phyloP scores from a whole-genome alignment of 2,888 invertebrate species.

The Chrysina gloriosa region DNA sequence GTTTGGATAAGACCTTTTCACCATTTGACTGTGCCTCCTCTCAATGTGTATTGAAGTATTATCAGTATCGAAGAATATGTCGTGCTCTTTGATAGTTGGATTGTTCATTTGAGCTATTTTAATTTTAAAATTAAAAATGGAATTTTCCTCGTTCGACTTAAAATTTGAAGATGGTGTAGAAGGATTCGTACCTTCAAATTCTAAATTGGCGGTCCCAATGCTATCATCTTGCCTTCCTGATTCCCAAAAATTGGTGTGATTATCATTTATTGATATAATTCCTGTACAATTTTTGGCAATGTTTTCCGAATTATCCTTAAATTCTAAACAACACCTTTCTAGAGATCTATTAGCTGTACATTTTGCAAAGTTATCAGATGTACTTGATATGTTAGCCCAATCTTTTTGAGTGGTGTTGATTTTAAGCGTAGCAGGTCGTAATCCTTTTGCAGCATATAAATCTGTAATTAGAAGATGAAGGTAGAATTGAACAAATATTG shows the following conservation, averaged over 20 bases:
- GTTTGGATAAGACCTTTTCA: constrained; percentile 3
- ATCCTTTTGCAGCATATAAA: neutral
- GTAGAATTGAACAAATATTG: neutral
- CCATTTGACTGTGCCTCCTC: neutral
- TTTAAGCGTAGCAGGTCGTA: neutral
- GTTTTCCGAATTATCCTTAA: neutral
- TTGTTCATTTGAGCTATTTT: constrained; percentile 35
- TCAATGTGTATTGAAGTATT: constrained; percentile 11
- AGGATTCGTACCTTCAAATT: neutral
- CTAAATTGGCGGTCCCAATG: neutral
- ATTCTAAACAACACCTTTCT: constrained; percentile 14
- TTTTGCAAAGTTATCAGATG: neutral
- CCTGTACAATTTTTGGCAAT: neutral
- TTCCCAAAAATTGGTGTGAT: neutral
- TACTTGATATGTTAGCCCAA: neutral
- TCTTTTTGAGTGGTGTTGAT: neutral
- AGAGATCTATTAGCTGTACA: constrained; percentile 4
- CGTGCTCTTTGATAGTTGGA: constrained; percentile 32
- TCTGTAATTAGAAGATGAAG: neutral
- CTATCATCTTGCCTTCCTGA: neutral
- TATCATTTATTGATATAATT: neutral
- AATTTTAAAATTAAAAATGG: constrained; percentile 2
- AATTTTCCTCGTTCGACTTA: constrained; percentile 6
- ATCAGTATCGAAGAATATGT: constrained; percentile 29
- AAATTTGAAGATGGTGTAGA: neutral